Evolutionary conservation across 2,113 vertebrate species (phyloP), one percentile per base, ranked within the genome.

Genomic region (Coryphaenoides rupestris): DNA sequence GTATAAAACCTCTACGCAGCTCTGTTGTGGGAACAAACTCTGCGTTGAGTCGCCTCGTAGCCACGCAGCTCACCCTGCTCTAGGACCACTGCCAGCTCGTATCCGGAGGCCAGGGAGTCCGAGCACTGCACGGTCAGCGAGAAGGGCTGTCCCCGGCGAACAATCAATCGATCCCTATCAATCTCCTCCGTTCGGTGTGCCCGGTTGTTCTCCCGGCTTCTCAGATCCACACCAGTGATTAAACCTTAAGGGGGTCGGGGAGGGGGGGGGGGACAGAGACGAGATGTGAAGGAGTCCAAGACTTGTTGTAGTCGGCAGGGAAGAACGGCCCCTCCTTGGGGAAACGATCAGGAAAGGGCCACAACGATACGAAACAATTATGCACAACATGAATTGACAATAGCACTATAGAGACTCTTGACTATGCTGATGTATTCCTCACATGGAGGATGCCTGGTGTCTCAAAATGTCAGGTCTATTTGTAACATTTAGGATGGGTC

Each of bases 61-160:
- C n/a, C n/a, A n/a, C 7, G 26, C 4, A 28, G 10, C 89, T 90
- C 69, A 92, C 91, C 91, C 0, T 90, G 69, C 56, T 83, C 83
- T 63, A 92, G 85, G 40, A 84, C 58, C 68, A 91, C 69, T 2
- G 82, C 84, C 53, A 92, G 65, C 16, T 79, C 58, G 47, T 85
- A 76, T 12, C 85, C 71, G 16, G 88, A 82, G 22, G 82, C 76
- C 3, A 84, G 82, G 15, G 91, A 76, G 63, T 87, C 77, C 0
- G 82, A 73, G 7, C 81, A 83, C 17, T 90, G 91, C 64, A 94
- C 70, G 0, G 89, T 73, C 0, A 96, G 77, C 65, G 9, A 85
- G 78, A 94, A 93, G 22, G 86, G 72, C 19, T 93, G 93, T 49
- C 93, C 93, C 75, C 93, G 84, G 62, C 93, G 91, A 16, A 93